These are phyloP conservation scores for Lithophane semibrunnea DNA, from an alignment of 2,888 invertebrate genomes.

Conservation along the genomic window DNA sequence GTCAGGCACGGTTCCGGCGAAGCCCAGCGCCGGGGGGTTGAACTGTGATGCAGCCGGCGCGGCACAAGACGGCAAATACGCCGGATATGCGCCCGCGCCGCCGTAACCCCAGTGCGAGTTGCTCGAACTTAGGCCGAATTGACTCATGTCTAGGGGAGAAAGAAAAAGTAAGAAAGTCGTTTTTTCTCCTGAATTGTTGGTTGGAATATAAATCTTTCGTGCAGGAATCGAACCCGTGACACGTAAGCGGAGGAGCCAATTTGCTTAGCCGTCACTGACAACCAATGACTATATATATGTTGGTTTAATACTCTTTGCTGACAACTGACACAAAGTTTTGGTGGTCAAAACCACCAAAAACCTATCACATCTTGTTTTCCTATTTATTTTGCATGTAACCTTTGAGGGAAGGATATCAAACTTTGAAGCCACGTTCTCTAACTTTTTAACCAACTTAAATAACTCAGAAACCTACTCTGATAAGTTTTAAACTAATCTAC, in stretches of 20 bases:
- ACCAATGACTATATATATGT: too few relatives aligned
- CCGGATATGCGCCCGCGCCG: constrained; percentile 96
- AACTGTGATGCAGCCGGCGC: constrained; percentile 93
- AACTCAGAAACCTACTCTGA: background rate
- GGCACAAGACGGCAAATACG: constrained; percentile 95
- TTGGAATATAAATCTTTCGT: background rate
- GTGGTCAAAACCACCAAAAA: background rate
- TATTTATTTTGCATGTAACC: background rate
- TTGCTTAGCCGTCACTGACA: background rate
- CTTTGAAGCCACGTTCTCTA: background rate
- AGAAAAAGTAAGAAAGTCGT: background rate
- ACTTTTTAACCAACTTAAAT: background rate
- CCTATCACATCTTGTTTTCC: background rate
- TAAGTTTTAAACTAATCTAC: constrained; percentile 1
- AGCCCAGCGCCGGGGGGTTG: constrained; percentile 94
- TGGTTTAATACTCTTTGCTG: too few relatives aligned
- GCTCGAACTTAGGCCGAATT: constrained; percentile 95
- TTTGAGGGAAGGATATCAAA: background rate
- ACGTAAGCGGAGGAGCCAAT: background rate
- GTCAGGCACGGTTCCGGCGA: constrained; percentile 93
- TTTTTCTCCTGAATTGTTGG: background rate
- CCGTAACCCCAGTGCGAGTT: constrained; percentile 97
- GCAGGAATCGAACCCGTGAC: background rate
- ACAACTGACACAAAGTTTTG: background rate
- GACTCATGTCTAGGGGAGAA: constrained; percentile 93